A percentile compares a stretch with the other conserved stretches of the same genome.
These are phyloP conservation scores for Taphrorychus bicolor DNA, from an alignment of 2,888 invertebrate species.

Conservation along the genomic window DNA sequence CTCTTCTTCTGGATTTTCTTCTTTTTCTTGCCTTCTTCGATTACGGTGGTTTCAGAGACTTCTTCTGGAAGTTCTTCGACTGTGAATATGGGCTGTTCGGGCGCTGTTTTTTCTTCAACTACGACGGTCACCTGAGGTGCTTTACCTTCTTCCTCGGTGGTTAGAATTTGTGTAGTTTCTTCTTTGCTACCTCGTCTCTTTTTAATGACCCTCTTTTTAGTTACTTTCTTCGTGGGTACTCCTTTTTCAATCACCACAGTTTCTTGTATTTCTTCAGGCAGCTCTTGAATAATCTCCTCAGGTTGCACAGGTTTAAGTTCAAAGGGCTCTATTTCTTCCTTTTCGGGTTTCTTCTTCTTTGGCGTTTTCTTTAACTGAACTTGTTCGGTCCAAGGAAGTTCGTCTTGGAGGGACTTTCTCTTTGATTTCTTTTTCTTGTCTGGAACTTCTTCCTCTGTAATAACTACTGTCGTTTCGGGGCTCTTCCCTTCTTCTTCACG, in stretches of 20 bases:
- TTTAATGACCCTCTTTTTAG: constrained; percentile 51
- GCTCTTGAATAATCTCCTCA: constrained; percentile 49
- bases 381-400: constrained; percentile 46
- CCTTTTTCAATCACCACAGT: constrained; percentile 47
- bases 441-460: constrained; percentile 36
- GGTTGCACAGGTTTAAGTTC: constrained; percentile 42
- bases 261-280: constrained; percentile 51
- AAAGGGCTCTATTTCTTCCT: constrained; percentile 9
- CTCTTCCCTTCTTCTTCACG: constrained; percentile 58
- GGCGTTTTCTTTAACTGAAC: constrained; percentile 40
- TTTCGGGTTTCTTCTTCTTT: constrained; percentile 14
- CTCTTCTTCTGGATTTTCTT: constrained; percentile 41
- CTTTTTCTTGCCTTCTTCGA: constrained; percentile 52
- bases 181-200: constrained; percentile 54
- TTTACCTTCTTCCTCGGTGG: constrained; percentile 50
- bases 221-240: constrained; percentile 50
- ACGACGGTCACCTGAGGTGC: constrained; percentile 54
- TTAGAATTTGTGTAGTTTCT: constrained; percentile 53
- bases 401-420: constrained; percentile 48
- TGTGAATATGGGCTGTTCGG: constrained; percentile 49
- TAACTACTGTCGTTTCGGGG: constrained; percentile 34
- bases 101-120: constrained; percentile 51
- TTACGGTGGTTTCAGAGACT: constrained; percentile 52
- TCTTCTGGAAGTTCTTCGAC: constrained; percentile 49
- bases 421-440: constrained; percentile 12